Evolutionary conservation across 2,888 invertebrate species (phyloP), one percentile per base, ranked within the genome.

Genomic region (Leucoptera coffeella): DNA sequence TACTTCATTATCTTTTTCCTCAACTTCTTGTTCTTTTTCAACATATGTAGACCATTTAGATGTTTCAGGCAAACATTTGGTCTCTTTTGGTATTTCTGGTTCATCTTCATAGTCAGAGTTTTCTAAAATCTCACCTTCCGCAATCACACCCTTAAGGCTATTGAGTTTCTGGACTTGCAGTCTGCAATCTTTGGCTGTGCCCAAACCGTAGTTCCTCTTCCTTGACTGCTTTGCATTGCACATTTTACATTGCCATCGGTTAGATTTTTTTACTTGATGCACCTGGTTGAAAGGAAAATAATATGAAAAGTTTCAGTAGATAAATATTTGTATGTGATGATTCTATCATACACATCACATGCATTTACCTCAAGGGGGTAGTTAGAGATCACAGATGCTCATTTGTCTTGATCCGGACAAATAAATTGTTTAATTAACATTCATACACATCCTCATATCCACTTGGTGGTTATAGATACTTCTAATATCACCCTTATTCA

Each of bases 161-260:
- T 83, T 84, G 12, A 82, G 46, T 40, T 74, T 62, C 40, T 82
- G 81, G 1, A 78, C 81, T 41, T 75, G 69, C 4, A 60, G 22
- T 31, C 83, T 65, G 38, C 84, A 84, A 32, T 82, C 79, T 40
- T 72, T 71, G 1, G 74, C 78, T 15, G 67, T 69, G 2, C 82
- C 83, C 35, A 73, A 50, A 5, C 73, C 76, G 43, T 74, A 79
- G 35, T 77, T 74, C 45, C 76, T 71, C 35, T 74, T 75, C 1
- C 81, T 37, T 2, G 78, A 78, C 43, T 87, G 86, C 36, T 83
- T 84, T 38, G 74, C 74, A 27, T 75, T 74, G 55, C 87, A 87
- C 33, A 85, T 42, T 55, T 84, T 85, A 43, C 86, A 87, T 29
- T 65, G 50, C 80, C 82, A 87, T 56, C 80, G 83, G 23, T 69